A percentile compares a stretch with the other conserved stretches of the same genome.
These are phyloP conservation scores for Laticauda laticaudata DNA, from an alignment of 2,113 vertebrate species.

Conservation along the genomic window DNA sequence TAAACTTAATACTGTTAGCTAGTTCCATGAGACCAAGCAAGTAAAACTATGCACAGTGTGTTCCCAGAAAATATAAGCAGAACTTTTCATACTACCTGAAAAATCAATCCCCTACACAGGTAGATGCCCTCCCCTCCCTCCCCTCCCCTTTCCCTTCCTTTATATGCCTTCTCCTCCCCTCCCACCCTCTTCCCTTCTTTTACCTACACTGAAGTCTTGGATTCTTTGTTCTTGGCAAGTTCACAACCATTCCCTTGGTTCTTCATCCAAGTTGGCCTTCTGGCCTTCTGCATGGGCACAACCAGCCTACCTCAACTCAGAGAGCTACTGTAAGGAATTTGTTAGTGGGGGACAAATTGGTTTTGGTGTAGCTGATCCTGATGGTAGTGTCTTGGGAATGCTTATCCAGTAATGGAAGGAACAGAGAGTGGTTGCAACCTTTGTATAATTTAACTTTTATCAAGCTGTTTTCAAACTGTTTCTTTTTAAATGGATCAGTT, in stretches of 20 bases:
- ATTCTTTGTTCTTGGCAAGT: neutral
- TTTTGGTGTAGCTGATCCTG: neutral
- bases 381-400: neutral
- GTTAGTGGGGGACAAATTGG: neutral
- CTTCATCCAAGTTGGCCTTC: neutral
- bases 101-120: neutral
- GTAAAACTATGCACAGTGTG: neutral
- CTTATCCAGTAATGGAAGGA: neutral
- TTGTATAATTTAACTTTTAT: neutral
- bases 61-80: neutral
- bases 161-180: neutral
- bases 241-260: neutral
- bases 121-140: neutral
- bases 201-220: neutral
- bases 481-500: neutral
- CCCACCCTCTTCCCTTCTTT: neutral
- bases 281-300: neutral
- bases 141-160: neutral
- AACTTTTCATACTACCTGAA: neutral
- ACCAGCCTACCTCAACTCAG: neutral
- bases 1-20: neutral
- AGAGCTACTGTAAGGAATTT: neutral
- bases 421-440: neutral
- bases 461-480: neutral
- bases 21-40: neutral